Base-by-base conservation (phyloP, 2,797 vertebrate species). In the Lophius americanus region DNA sequence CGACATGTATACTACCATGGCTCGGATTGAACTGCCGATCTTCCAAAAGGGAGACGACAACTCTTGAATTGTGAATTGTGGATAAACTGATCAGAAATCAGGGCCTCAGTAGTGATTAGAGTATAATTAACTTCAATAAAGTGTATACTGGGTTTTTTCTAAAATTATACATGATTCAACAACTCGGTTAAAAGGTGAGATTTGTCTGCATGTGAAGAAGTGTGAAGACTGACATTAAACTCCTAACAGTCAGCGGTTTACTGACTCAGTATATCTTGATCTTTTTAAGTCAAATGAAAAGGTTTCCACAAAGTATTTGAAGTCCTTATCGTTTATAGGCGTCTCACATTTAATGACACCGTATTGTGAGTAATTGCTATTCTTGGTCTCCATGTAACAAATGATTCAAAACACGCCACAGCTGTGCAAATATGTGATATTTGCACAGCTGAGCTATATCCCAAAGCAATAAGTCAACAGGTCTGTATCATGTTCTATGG, bases 331-430 rank as follows among this genome's bases (percentile, higher is more conserved):
- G 64, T 23, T 60, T 41, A 23, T 54, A 56, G 59, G 41, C 70
- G 64, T 48, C 36, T 14, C n/a, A 42, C 55, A 49, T 7, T 4
- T 33, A 49, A 55, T 54, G 51, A 59, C 44, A 14, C 6, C 32
- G 56, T 8, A 58, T 32, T 7, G 10, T 60, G 44, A 73, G 38
- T 64, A 70, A 70, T 33, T 46, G 10, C 41, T 46, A n/a, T 43
- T 66, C 32, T 33, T n/a, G 55, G 51, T 35, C 36, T 53, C 60
- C 54, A 46, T 51, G 13, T 59, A 38, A 59, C 44, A 52, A 55
- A 47, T 38, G 3, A 65, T 51, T 60, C 13, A 35, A 60, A 66
- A 67, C 63, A 66, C 12, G 44, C n/a, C 42, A 44, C 57, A 76
- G 63, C 62, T 66, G 52, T 7, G 13, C 48, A 9, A 5, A 39